phyloP scores from a whole-genome alignment of 2,113 vertebrate species.

The Aegithalos caudatus region DNA sequence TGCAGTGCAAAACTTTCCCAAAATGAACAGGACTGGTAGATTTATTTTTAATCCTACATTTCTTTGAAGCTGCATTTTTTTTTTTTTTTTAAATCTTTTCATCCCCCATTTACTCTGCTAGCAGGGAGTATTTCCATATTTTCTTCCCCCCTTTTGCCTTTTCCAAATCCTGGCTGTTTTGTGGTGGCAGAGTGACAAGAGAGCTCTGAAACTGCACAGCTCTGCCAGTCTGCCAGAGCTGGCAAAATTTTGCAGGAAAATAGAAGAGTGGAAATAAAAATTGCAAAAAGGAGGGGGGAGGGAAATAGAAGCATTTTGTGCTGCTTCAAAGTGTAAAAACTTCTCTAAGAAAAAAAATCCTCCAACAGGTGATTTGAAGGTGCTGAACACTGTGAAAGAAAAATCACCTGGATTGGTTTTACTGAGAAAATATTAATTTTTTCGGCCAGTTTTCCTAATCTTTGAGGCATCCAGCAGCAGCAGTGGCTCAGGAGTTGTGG shows the following conservation, averaged over 20 bases:
- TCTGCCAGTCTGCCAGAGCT: background rate
- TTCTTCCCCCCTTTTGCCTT: background rate
- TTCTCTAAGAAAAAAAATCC: background rate
- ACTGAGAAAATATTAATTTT: background rate
- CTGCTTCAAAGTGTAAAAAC: background rate
- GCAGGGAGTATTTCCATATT: background rate
- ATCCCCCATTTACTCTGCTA: background rate
- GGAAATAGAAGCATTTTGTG: background rate
- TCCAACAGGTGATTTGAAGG: background rate
- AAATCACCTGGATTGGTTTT: background rate
- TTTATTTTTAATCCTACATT: background rate
- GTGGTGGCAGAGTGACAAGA: background rate
- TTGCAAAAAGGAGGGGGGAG: accelerated
- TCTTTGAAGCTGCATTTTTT: background rate
- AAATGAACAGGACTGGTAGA: background rate
- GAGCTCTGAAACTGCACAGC: background rate
- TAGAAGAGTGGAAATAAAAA: background rate
- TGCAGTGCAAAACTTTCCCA: background rate
- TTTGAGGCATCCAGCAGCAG: background rate
- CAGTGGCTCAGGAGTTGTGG: background rate
- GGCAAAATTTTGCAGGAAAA: background rate
- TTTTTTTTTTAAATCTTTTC: background rate
- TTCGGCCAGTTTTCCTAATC: background rate
- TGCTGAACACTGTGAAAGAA: background rate
- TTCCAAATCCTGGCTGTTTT: background rate